Evolutionary conservation across 2,888 invertebrate species (phyloP).

Genomic region (Aquatica leii): DNA sequence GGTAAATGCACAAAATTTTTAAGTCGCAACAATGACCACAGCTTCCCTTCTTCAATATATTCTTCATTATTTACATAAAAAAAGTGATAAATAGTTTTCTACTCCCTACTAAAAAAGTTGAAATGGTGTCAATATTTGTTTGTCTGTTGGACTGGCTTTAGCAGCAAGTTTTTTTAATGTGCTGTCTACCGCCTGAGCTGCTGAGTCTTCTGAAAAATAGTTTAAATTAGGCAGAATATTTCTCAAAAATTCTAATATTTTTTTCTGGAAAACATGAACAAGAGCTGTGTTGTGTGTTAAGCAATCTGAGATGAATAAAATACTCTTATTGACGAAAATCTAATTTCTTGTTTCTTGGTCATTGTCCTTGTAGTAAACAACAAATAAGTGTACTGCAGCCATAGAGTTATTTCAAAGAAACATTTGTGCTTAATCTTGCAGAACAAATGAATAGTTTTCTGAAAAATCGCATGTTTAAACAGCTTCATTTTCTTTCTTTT

Average conservation of each 20-base stretch:
- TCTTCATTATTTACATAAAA: too few species aligned
- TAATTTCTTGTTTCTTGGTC: not conserved
- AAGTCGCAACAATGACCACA: too few species aligned
- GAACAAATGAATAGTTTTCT: conserved; percentile 44
- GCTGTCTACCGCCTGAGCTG: not conserved
- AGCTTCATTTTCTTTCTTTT: not conserved
- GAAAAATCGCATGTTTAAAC: conserved; percentile 38
- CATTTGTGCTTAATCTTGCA: conserved; percentile 37
- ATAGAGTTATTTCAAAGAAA: conserved; percentile 41
- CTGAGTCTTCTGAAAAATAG: too few species aligned
- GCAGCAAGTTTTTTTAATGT: not conserved
- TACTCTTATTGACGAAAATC: not conserved
- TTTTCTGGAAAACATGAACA: too few species aligned
- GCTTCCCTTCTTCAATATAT: too few species aligned
- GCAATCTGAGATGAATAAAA: too few species aligned
- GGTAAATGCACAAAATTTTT: too few species aligned
- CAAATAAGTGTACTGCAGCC: conserved; percentile 38
- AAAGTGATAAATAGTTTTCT: too few species aligned
- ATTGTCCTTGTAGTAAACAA: conserved; percentile 36
- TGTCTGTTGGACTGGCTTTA: not conserved
- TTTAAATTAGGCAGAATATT: too few species aligned
- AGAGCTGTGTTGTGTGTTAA: too few species aligned
- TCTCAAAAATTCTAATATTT: too few species aligned
- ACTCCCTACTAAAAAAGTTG: too few species aligned
- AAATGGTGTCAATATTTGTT: not conserved